phyloP scores from a whole-genome alignment of 2,888 invertebrate genomes.

The Chrysolina oricalcia region DNA sequence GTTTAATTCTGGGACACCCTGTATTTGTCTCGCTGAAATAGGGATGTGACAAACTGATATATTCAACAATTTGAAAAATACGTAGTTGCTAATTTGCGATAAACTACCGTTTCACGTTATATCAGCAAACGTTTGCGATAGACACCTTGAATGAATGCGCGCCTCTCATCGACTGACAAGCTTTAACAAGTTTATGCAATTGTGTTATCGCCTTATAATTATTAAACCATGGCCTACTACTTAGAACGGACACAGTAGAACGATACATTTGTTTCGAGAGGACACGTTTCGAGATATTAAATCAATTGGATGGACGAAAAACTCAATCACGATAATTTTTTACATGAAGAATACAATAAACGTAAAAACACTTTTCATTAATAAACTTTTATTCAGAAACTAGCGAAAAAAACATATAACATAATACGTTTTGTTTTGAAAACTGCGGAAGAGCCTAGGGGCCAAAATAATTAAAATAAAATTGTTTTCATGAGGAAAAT shows the following conservation, averaged over 20 bases:
- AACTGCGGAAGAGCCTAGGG: too few species aligned
- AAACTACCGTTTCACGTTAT: not conserved
- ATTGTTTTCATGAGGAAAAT: too few species aligned
- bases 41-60: not conserved
- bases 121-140: not conserved
- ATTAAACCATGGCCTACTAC: constrained; percentile 35
- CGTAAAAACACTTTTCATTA: too few species aligned
- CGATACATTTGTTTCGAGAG: not conserved
- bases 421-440: too few species aligned
- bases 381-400: too few species aligned
- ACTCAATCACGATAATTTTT: too few species aligned
- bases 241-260: not conserved
- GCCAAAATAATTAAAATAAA: too few species aligned
- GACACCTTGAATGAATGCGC: constrained; percentile 16
- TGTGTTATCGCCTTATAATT: constrained; percentile 37
- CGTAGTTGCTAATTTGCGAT: not conserved
- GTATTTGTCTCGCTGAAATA: not conserved
- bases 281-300: not conserved
- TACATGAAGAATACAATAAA: too few species aligned
- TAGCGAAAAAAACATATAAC: too few species aligned
- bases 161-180: constrained; percentile 31
- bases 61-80: not conserved
- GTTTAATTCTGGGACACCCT: not conserved
- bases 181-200: constrained; percentile 41
- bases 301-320: too few species aligned